Conservation (phyloP, 2,113 vertebrate genomes). For the Microcebus ravelobensis region DNA sequence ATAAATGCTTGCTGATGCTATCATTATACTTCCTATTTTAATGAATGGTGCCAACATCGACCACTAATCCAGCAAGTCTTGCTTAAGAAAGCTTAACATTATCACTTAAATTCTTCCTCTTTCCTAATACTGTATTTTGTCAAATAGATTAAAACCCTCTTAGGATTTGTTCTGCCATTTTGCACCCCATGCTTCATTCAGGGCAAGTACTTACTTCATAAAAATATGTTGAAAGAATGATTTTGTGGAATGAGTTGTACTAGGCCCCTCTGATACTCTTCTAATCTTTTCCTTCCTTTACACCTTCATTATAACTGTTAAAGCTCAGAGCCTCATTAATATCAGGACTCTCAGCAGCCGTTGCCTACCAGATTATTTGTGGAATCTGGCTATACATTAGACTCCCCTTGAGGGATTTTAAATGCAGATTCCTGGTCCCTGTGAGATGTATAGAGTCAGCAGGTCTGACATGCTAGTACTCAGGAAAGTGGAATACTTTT, state of each 20-base stretch:
- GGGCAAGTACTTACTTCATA: neutral
- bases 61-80: neutral
- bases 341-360: neutral
- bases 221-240: neutral
- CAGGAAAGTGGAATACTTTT: neutral
- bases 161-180: slow-evolving; percentile 21
- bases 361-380: neutral
- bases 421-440: neutral
- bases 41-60: neutral
- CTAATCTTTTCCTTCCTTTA: neutral
- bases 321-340: neutral
- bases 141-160: neutral
- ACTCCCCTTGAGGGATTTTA: neutral
- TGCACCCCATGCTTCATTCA: neutral
- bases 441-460: neutral
- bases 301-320: neutral
- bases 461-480: neutral
- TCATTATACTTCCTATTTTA: neutral
- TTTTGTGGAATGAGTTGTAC: neutral
- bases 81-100: neutral
- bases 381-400: neutral
- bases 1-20: neutral
- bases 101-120: neutral
- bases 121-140: neutral
- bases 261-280: neutral